Base-by-base conservation (phyloP, 2,797 vertebrate species). In the Phrynocephalus forsythii region DNA sequence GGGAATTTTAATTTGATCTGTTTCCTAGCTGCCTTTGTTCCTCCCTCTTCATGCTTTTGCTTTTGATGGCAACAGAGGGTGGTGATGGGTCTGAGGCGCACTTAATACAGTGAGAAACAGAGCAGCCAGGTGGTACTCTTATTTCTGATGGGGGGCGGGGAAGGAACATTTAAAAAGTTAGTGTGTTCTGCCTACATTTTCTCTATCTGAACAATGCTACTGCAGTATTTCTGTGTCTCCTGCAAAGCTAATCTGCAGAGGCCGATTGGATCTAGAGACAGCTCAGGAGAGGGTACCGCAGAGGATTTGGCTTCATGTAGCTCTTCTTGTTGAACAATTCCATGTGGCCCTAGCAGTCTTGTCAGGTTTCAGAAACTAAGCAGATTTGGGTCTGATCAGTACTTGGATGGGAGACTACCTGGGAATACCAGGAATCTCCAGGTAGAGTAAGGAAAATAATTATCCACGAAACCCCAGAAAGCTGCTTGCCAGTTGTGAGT, bases 1-100 rank as follows among this genome's bases (percentile, higher is more conserved):
- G 80, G 90, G 91, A 86, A 83, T 90, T 83, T 88, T 79, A 82
- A 77, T 87, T 79, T 0, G 18, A 73, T 44, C 84, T 1, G 1
- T 83, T 75, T 80, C 10, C 9, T 88, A 52, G 80, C 77, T 79
- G 85, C 86, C 0, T 86, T 69, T 67, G 81, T 4, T 52, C 90
- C 63, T 1, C 1, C 82, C 71, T 71, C 60, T 78, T 60, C 26
- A 56, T 77, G 82, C 77, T 83, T 87, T 86, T 26, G 16, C 30
- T 71, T 71, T 72, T 63, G 69, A 28, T 2, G 16, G 77, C 38
- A 10, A 30, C 56, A 11, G 78, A 77, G 86, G 69, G n/a, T 85
- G 71, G n/a, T 85, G 68, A 83, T 38, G n/a, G 71, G 79, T 50
- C 63, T 86, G 71, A 60, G 68, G 22, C 28, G 60, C 60, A 72